Conservation (phyloP, 2,113 vertebrate species). For the Rhinopomastus cyanomelas region DNA sequence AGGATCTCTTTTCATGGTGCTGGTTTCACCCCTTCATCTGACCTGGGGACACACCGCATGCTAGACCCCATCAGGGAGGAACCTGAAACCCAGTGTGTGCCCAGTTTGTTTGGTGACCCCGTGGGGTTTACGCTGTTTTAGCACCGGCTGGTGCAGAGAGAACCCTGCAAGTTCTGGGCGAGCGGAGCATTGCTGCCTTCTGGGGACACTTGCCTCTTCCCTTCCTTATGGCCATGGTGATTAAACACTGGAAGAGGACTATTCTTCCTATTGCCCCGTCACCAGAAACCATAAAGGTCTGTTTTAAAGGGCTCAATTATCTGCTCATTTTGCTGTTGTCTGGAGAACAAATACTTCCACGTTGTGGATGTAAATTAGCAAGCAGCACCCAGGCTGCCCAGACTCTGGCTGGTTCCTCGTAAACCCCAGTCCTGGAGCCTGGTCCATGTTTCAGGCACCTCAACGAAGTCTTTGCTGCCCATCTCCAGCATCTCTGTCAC, state of each 20-base stretch:
- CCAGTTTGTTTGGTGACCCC: too few relatives aligned
- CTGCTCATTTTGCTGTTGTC: not conserved
- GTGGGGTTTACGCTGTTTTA: too few relatives aligned
- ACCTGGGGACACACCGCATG: too few relatives aligned
- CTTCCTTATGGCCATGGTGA: not conserved
- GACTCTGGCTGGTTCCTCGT: not conserved
- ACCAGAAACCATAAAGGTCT: not conserved
- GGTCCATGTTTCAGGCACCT: rapidly evolving
- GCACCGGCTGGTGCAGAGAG: too few relatives aligned
- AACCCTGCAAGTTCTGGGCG: not conserved
- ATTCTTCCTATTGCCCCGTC: not conserved
- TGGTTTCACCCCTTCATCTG: too few relatives aligned
- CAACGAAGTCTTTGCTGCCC: rapidly evolving
- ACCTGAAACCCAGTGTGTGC: too few relatives aligned
- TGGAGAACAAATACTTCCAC: not conserved
- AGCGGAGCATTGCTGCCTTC: not conserved
- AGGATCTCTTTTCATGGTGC: too few relatives aligned
- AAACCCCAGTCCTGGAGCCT: not conserved
- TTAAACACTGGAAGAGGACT: not conserved
- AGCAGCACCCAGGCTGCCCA: rapidly evolving
- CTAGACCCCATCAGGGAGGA: too few relatives aligned
- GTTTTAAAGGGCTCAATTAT: not conserved
- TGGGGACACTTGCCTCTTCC: not conserved
- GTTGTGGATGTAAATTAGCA: not conserved
- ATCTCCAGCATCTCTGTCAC: rapidly evolving